A percentile compares a stretch with the other conserved stretches of the same genome.
Conservation (phyloP, 2,888 invertebrate genomes). For the Pandemis heparana region DNA sequence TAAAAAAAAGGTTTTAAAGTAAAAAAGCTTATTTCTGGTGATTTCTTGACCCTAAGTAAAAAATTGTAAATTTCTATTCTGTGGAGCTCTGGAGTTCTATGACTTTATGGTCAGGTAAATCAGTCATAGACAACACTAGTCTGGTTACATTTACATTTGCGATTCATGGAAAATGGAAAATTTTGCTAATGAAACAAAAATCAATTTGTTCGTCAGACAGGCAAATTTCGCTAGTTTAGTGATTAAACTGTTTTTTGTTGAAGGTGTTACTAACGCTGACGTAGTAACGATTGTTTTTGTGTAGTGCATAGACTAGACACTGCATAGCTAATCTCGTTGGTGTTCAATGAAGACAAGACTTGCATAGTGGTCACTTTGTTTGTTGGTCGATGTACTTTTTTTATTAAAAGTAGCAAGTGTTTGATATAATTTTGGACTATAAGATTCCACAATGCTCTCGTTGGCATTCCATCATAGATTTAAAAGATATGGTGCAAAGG, state of each 20-base stretch:
- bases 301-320: conserved; percentile 14
- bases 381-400: conserved; percentile 59
- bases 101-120: conserved; percentile 10
- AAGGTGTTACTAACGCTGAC: conserved; percentile 6
- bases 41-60: no score
- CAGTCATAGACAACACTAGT: conserved; percentile 34
- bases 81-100: background rate
- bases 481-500: conserved; percentile 60
- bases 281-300: conserved; percentile 10
- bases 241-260: background rate
- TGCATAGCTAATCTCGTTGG: conserved; percentile 57
- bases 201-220: conserved; percentile 22
- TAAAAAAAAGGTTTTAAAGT: no score
- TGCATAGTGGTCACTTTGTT: conserved; percentile 57
- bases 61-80: background rate
- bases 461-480: conserved; percentile 60
- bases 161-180: conserved; percentile 37
- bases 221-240: conserved; percentile 1
- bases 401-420: conserved; percentile 49
- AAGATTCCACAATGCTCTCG: conserved; percentile 57
- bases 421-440: conserved; percentile 46
- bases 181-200: conserved; percentile 38
- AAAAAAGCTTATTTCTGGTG: no score
- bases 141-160: conserved; percentile 41
- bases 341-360: conserved; percentile 49